These are phyloP conservation scores for Euborellia annulipes DNA, from an alignment of 1,140 invertebrate genomes.

Conservation along the genomic window DNA sequence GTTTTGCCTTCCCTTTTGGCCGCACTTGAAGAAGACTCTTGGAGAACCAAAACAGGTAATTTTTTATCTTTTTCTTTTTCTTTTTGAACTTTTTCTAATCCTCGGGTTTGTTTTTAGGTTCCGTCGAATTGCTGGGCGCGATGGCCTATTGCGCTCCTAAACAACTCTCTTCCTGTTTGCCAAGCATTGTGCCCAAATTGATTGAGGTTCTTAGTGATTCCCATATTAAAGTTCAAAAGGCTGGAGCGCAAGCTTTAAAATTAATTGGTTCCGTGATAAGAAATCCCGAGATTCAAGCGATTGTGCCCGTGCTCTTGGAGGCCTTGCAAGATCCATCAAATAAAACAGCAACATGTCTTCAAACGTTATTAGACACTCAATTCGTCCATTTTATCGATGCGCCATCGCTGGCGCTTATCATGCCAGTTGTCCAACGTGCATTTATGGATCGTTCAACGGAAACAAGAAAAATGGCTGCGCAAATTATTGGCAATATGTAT, in stretches of 20 bases:
- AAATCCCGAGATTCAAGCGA: conserved; percentile 97
- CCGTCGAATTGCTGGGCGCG: conserved; percentile 88
- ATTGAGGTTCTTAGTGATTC: conserved; percentile 96
- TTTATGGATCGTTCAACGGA: conserved; percentile 95
- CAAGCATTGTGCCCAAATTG: conserved; percentile 95
- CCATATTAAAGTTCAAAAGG: conserved; percentile 94
- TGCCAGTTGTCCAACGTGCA: conserved; percentile 95
- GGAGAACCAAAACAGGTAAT: conserved; percentile 91
- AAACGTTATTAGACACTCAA: conserved; percentile 87
- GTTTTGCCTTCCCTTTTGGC: conserved; percentile 78
- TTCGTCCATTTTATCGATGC: conserved; percentile 99
- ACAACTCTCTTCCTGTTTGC: conserved; percentile 92
- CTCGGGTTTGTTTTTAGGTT: conserved; percentile 41
- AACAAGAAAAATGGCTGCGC: conserved; percentile 96
- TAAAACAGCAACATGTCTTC: conserved; percentile 82
- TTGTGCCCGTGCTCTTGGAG: conserved; percentile 78
- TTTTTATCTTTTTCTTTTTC: conserved; percentile 8
- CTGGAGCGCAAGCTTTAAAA: conserved; percentile 84
- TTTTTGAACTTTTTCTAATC: no score
- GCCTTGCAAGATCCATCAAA: conserved; percentile 94
- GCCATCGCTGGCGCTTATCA: conserved; percentile 93
- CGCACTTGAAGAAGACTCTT: conserved; percentile 93
- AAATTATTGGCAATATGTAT: conserved; percentile 99
- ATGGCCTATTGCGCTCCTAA: conserved; percentile 98
- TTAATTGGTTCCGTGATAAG: conserved; percentile 95